These are phyloP conservation scores for Chorisops tibialis DNA, from an alignment of 2,888 invertebrate species.

Conservation along the genomic window DNA sequence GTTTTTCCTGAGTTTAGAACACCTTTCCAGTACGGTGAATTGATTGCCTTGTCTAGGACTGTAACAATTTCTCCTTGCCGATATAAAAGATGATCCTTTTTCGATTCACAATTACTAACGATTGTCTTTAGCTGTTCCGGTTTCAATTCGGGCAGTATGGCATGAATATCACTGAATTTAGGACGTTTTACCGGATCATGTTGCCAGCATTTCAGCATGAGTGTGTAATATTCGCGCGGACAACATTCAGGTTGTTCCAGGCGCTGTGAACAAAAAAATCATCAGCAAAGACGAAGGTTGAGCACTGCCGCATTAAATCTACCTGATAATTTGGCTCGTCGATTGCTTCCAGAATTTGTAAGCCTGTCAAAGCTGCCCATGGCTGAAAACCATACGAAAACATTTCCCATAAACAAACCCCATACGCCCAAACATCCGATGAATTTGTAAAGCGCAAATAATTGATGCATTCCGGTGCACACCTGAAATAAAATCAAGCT, in stretches of 20 bases:
- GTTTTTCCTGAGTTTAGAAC: constrained; percentile 83
- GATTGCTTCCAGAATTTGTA: constrained; percentile 92
- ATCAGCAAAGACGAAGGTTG: neutral
- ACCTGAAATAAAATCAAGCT: constrained; percentile 56
- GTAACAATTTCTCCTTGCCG: constrained; percentile 88
- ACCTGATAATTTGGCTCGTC: constrained; percentile 86
- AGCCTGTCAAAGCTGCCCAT: constrained; percentile 91
- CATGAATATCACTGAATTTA: constrained; percentile 80
- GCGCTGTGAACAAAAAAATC: constrained; percentile 56
- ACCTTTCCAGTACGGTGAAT: constrained; percentile 83
- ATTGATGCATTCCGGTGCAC: constrained; percentile 96
- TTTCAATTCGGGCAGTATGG: constrained; percentile 75
- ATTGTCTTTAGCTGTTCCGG: constrained; percentile 92
- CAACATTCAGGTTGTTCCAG: constrained; percentile 93
- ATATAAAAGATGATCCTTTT: constrained; percentile 75
- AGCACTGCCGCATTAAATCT: too few relatives aligned
- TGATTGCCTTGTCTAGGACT: constrained; percentile 79
- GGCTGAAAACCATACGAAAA: constrained; percentile 98
- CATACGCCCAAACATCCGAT: constrained; percentile 98
- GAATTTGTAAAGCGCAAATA: constrained; percentile 94
- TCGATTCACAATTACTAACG: constrained; percentile 51
- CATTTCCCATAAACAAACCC: constrained; percentile 99
- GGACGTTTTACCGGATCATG: constrained; percentile 87
- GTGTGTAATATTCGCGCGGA: constrained; percentile 83
- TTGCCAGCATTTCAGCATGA: constrained; percentile 96